Evolutionary conservation across 2,113 vertebrate genomes (phyloP).

Genomic region (Oceanites oceanicus): DNA sequence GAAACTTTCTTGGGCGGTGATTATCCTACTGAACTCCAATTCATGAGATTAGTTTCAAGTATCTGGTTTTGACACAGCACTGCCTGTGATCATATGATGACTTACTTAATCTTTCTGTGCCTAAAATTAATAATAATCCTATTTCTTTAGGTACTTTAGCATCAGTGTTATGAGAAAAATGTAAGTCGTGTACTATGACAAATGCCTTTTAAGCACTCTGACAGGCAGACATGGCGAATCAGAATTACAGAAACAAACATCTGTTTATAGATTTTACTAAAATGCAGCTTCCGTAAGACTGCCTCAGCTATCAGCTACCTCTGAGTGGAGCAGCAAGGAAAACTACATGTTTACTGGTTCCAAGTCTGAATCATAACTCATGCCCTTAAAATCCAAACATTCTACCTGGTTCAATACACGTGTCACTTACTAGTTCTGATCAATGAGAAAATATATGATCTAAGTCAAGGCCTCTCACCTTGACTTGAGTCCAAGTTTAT

Average conservation of each 20-base stretch:
- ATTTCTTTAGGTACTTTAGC: neutral
- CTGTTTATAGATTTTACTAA: neutral
- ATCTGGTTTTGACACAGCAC: neutral
- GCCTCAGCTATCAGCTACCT: neutral
- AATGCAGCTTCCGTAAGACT: neutral
- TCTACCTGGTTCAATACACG: accelerated
- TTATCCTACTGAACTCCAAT: neutral
- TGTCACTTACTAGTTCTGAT: neutral
- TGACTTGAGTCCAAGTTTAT: neutral
- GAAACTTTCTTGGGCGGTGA: neutral
- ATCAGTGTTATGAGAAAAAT: neutral
- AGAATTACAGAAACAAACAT: neutral
- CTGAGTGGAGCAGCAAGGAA: neutral
- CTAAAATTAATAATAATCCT: neutral
- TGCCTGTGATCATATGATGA: neutral
- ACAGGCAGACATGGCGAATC: neutral
- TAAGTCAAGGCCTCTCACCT: neutral
- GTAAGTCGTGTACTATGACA: accelerated
- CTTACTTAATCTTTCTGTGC: neutral
- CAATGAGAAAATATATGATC: neutral
- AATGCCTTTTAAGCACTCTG: neutral
- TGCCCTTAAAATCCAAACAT: neutral
- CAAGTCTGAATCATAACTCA: neutral
- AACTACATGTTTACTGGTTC: neutral
- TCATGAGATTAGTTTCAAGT: neutral